Base-by-base conservation (phyloP, 1,140 invertebrate genomes). In the Berghia stephanieae region DNA sequence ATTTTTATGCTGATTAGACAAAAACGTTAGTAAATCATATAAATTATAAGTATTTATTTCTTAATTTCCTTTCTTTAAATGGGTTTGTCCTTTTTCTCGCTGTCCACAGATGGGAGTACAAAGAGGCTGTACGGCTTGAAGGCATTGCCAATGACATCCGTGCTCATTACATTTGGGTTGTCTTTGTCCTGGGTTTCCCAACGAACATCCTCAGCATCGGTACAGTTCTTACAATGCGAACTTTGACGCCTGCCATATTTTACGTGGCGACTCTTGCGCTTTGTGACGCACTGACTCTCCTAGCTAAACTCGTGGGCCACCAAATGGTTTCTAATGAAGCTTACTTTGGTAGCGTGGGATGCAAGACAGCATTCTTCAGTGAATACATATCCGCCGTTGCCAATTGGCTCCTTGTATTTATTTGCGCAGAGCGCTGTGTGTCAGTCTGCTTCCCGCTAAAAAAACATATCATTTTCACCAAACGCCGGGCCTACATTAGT, bases 351-450 rank as follows among this genome's bases (percentile, higher is more conserved):
- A 70, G 79, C 43, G 44, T 31, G 18, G 77, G 79, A 2, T 86
- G 85, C 63, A 67, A 66, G 34, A 18, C 76, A 31, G 21, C 16
- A 21, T 44, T 72, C 27, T 36, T 78, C 4, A 34, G 46, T 13
- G 18, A 49, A 1, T 78, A 75, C 31, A 31, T 78, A 27, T 55
- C 46, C 66, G 46, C 31, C 40, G 71, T 74, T 52, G 74, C 84
- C 42, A 86, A 84, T 60, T 86, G 85, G 85, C 76, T 85, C 16
- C 75, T 86, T 1, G 84, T 85, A 10, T 73, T 81, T 31, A 83
- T 86, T 73, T 84, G 84, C 31, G 57, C 80, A 0, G 85, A 86
- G 77, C 63, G 85, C 5, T 86, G 84, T 57, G 66, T 85, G 2
- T 81, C 85, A 0, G 81, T 86, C 0, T 82, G 78, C 73, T 84